A percentile compares a stretch with the other conserved stretches of the same genome.
Conservation (phyloP, 2,113 vertebrate species). For the Ictalurus furcatus region DNA sequence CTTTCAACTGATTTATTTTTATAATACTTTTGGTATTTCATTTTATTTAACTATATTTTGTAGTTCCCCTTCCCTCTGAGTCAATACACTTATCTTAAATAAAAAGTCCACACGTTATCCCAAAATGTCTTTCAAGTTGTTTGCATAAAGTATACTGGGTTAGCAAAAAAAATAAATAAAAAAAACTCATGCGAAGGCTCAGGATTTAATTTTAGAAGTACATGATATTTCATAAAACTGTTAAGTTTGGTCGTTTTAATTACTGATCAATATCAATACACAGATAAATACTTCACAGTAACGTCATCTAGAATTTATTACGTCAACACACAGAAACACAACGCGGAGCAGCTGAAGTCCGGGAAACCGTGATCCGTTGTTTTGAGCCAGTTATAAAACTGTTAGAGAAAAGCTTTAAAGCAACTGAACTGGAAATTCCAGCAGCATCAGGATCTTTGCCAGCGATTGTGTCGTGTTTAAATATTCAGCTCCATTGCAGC, state of each 20-base stretch:
- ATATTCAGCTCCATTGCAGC: background rate
- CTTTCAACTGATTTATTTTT: background rate
- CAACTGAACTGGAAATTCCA: constrained; percentile 11
- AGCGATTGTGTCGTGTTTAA: constrained; percentile 7
- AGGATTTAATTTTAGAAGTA: background rate
- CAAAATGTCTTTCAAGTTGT: background rate
- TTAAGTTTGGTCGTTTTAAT: background rate
- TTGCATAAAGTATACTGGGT: background rate
- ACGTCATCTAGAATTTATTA: background rate
- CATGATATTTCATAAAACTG: background rate
- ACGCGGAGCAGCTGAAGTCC: background rate
- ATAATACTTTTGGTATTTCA: background rate
- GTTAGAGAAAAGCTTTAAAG: background rate
- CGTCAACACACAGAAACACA: background rate
- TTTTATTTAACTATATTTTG: background rate
- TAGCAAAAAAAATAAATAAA: background rate
- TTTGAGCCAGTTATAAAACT: background rate
- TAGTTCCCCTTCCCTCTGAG: background rate
- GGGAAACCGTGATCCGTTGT: background rate
- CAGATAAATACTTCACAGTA: background rate
- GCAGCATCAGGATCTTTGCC: background rate
- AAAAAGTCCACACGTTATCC: background rate
- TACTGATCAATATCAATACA: background rate
- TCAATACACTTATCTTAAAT: background rate
- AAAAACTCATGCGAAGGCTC: background rate